Percentiles rank a stretch among this genome's conserved stretches.
Evolutionary conservation across 2,797 vertebrate genomes (phyloP).

Genomic region (Xenops minutus): DNA sequence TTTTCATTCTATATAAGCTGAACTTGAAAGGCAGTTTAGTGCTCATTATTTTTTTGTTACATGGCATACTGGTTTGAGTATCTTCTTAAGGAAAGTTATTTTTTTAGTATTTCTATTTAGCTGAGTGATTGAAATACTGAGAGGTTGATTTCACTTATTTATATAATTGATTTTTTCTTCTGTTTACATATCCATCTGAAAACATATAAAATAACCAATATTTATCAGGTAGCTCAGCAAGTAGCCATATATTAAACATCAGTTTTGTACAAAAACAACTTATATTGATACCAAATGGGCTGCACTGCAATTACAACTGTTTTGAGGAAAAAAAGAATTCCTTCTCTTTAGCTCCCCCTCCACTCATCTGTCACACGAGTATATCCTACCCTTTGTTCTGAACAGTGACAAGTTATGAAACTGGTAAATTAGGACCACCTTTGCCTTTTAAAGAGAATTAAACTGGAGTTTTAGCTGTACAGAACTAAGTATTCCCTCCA

Average conservation of each 20-base stretch:
- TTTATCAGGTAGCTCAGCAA: not conserved
- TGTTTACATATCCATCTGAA: not conserved
- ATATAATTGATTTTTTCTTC: not conserved
- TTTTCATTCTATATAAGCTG: not conserved
- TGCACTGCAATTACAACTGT: not conserved
- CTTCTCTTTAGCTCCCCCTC: not conserved
- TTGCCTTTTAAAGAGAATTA: conserved; percentile 60
- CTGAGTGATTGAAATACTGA: not conserved
- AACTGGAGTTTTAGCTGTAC: conserved; percentile 69
- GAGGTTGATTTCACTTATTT: not conserved
- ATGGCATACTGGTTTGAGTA: not conserved
- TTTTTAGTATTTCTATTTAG: not conserved
- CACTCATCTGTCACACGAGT: not conserved
- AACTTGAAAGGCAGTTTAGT: not conserved
- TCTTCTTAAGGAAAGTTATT: not conserved
- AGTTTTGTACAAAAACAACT: not conserved
- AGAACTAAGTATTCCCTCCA: conserved; percentile 61
- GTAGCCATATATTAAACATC: not conserved
- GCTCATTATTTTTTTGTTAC: not conserved
- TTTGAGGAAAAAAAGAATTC: not conserved
- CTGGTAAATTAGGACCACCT: not conserved
- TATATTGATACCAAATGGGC: not conserved
- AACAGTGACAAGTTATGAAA: not conserved
- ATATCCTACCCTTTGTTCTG: not conserved
- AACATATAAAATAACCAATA: not conserved